phyloP scores from a whole-genome alignment of 2,888 invertebrate species.

The Plebejus melissa region DNA sequence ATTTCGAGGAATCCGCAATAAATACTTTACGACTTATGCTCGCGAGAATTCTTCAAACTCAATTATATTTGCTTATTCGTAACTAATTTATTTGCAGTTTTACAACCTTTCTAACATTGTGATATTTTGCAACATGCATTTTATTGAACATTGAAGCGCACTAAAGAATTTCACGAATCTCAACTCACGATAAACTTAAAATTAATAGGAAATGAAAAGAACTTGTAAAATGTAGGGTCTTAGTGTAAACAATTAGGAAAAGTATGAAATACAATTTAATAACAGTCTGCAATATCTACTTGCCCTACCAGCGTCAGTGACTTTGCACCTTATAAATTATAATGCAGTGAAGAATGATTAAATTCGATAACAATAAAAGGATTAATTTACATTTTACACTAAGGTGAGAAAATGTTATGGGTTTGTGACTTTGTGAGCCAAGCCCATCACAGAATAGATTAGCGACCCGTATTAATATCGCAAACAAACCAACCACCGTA shows the following conservation, averaged over 20 bases:
- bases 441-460: constrained; percentile 6
- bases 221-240: no score
- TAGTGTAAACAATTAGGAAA: no score
- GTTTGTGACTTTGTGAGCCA: neutral
- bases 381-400: no score
- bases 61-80: constrained; percentile 14
- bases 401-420: no score
- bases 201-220: neutral
- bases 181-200: neutral
- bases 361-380: no score
- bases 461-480: constrained; percentile 10
- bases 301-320: neutral
- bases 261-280: no score
- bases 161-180: neutral
- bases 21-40: constrained; percentile 10
- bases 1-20: constrained; percentile 12
- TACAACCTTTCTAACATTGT: neutral
- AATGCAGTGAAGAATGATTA: neutral
- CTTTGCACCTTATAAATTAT: neutral
- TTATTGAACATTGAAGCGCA: neutral
- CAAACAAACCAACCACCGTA: constrained; percentile 15
- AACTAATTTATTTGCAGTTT: neutral
- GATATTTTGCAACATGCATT: neutral
- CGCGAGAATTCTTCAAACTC: constrained; percentile 4
- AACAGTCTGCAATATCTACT: neutral